Base-by-base conservation (phyloP, 2,113 vertebrate genomes). In the Tachysurus fulvidraco region DNA sequence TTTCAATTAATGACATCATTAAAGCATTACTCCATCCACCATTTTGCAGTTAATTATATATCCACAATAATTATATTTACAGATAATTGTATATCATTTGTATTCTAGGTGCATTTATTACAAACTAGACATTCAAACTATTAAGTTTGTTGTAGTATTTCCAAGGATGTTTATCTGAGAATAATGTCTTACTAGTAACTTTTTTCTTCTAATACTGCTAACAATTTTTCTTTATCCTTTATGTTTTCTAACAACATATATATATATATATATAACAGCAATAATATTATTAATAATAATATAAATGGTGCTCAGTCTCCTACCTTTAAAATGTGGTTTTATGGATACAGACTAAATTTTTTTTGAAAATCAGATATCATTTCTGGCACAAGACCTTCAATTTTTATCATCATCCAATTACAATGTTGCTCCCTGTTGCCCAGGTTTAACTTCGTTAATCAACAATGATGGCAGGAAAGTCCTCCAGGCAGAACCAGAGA, bases 391-490 rank as follows among this genome's bases (percentile, higher is more conserved):
- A 74, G 28, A 60, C 74, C 19, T 41, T 64, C 25, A 65, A 55
- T 79, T 79, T 41, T 44, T 64, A 64, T 41, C 9, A 67, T 83
- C 79, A 67, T 4, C 62, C 10, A 87, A 88, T 41, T 85, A 4
- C 74, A 76, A 16, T 52, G 21, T 83, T 59, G 13, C 46, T 46
- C 73, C 83, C 50, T 88, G n/a, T 60, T 84, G 13, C 69, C 12
- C 86, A 92, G 90, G 44, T 71, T 57, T 85, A 54, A 46, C 89
- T 14, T 65, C 83, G 44, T 91, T 89, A 0, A 83, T 85, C 82
- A 88, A 69, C 86, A 93, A 92, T 8, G 90, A 89, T 28, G 41
- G 87, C 41, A 87, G 87, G 88, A 93, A 92, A 89, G 81, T 89
- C 12, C 91, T 87, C 28, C 92, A 90, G 76, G 17, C 71, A 25